Percentiles rank a stretch among this genome's conserved stretches.
Evolutionary conservation across 2,797 vertebrate species (phyloP).

Genomic region (Lophius americanus): DNA sequence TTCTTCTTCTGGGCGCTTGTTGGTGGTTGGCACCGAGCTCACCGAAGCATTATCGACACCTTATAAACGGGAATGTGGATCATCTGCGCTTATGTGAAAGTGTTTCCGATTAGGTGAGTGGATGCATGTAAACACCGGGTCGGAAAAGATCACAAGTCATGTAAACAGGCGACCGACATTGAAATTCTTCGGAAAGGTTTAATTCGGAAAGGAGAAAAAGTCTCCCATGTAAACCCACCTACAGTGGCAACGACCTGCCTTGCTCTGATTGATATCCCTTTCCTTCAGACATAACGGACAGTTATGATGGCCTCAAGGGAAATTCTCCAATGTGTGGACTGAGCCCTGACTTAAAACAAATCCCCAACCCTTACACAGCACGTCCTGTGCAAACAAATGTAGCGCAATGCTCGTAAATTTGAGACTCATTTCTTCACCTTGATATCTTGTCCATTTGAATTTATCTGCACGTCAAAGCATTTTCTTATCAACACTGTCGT

Average conservation of each 20-base stretch:
- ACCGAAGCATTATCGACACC: no score
- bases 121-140: no score
- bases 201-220: no score
- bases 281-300: not conserved
- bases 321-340: slow-evolving; percentile 7
- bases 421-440: not conserved
- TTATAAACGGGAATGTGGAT: no score
- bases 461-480: not conserved
- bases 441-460: not conserved
- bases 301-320: not conserved
- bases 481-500: not conserved
- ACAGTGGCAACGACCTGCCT: not conserved
- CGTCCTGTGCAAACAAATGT: not conserved
- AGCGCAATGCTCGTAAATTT: not conserved
- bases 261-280: slow-evolving; percentile 12
- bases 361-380: not conserved
- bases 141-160: no score
- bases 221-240: not conserved
- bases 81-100: no score
- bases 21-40: no score
- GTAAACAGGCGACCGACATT: no score
- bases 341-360: slow-evolving; percentile 4
- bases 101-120: no score
- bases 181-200: no score
- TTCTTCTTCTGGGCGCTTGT: no score